Conservation (phyloP, 1,140 invertebrate genomes). For the Drosophila carrolli region DNA sequence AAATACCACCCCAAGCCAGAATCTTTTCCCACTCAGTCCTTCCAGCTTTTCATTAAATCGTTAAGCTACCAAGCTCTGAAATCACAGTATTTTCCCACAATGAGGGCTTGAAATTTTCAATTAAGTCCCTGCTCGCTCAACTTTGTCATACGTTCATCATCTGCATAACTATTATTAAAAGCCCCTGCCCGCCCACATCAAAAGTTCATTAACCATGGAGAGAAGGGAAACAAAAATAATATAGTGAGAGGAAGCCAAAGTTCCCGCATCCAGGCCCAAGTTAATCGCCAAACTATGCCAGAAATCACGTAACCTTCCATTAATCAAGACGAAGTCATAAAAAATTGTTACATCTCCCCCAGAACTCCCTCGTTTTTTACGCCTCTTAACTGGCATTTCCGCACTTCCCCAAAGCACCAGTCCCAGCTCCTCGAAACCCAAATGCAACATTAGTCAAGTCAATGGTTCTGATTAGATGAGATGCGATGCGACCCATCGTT, state of each 20-base stretch:
- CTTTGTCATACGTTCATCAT: conserved; percentile 36
- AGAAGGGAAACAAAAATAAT: not conserved
- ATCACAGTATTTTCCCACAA: conserved; percentile 22
- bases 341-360: conserved; percentile 36
- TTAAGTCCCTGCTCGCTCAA: conserved; percentile 22
- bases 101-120: conserved; percentile 36
- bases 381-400: conserved; percentile 73
- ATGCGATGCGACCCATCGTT: conserved; percentile 28
- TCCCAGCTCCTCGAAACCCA: conserved; percentile 15
- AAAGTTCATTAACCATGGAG: conserved; percentile 64
- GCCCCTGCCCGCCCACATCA: conserved; percentile 42
- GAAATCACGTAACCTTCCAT: conserved; percentile 79
- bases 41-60: conserved; percentile 37
- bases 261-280: conserved; percentile 40
- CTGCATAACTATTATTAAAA: conserved; percentile 57
- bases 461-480: conserved; percentile 64
- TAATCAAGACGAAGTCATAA: conserved; percentile 68
- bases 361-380: conserved; percentile 29
- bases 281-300: conserved; percentile 77
- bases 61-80: conserved; percentile 15
- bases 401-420: conserved; percentile 45
- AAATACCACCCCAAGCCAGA: too few species aligned
- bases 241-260: conserved; percentile 3
- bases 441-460: conserved; percentile 79
- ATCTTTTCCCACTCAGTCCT: not conserved